Conservation (phyloP, 2,797 vertebrate genomes). For the Danio jaintianensis region DNA sequence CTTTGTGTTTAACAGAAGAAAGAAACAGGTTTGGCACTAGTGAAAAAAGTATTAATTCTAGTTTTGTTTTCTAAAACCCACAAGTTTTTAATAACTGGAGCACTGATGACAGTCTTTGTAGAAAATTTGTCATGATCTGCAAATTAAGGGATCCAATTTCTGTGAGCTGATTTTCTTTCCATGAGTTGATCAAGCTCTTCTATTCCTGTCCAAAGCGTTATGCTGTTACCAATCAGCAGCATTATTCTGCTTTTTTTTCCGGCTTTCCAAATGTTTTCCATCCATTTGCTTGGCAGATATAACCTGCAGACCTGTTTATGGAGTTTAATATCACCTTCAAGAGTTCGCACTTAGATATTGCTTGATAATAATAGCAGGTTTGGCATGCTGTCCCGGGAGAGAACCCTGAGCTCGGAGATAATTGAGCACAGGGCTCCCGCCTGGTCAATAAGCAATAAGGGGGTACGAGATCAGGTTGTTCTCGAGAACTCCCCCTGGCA, state of each 20-base stretch:
- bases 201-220: neutral
- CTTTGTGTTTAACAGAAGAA: too few species aligned
- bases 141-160: neutral
- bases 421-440: too few species aligned
- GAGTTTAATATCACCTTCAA: neutral
- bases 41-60: neutral
- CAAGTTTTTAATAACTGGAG: neutral
- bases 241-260: neutral
- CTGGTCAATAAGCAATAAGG: too few species aligned
- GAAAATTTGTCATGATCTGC: neutral
- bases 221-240: constrained; percentile 14
- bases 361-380: too few species aligned
- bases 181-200: neutral
- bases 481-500: too few species aligned
- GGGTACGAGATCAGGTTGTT: too few species aligned
- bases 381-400: too few species aligned
- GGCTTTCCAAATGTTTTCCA: constrained; percentile 15
- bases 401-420: too few species aligned
- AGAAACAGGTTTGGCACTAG: too few species aligned
- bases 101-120: neutral
- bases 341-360: too few species aligned
- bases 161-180: constrained; percentile 4
- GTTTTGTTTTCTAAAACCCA: neutral
- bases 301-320: neutral
- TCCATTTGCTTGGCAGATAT: constrained; percentile 19